A percentile compares a stretch with the other conserved stretches of the same genome.
phyloP scores from a whole-genome alignment of 2,888 invertebrate genomes.

The Campaea margaritaria region DNA sequence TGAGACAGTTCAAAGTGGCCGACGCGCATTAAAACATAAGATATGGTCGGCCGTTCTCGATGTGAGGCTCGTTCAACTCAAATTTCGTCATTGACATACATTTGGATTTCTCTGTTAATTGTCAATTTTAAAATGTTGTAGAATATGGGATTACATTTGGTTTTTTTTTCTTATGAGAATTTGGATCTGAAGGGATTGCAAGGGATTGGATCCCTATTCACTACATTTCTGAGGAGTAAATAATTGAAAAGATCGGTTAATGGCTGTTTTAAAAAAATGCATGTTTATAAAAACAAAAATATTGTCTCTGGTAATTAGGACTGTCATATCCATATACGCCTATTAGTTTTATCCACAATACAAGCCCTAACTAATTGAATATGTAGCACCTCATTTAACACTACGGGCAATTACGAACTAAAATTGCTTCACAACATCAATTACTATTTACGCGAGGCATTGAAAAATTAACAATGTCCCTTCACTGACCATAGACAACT shows the following conservation, averaged over 20 bases:
- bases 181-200: not conserved
- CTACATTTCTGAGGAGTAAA: too few species aligned
- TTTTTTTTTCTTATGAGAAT: not conserved
- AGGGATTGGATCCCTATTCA: too few species aligned
- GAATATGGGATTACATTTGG: slow-evolving; percentile 14
- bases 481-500: slow-evolving; percentile 65
- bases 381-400: slow-evolving; percentile 27
- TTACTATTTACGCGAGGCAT: slow-evolving; percentile 29
- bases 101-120: slow-evolving; percentile 27
- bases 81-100: slow-evolving; percentile 50
- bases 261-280: too few species aligned
- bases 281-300: too few species aligned
- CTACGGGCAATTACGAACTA: slow-evolving; percentile 22
- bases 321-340: slow-evolving; percentile 2
- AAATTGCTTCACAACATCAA: slow-evolving; percentile 25
- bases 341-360: slow-evolving; percentile 1
- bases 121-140: slow-evolving; percentile 31
- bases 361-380: slow-evolving; percentile 20
- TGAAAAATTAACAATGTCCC: slow-evolving; percentile 36
- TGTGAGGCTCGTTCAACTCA: slow-evolving; percentile 72
- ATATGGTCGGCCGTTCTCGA: slow-evolving; percentile 73
- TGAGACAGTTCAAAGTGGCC: slow-evolving; percentile 80
- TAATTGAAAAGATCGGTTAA: too few species aligned
- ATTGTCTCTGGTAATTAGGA: too few species aligned
- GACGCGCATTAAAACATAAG: slow-evolving; percentile 78